These are phyloP conservation scores for Alligator sinensis DNA, from an alignment of 2,113 vertebrate genomes.

Conservation along the genomic window DNA sequence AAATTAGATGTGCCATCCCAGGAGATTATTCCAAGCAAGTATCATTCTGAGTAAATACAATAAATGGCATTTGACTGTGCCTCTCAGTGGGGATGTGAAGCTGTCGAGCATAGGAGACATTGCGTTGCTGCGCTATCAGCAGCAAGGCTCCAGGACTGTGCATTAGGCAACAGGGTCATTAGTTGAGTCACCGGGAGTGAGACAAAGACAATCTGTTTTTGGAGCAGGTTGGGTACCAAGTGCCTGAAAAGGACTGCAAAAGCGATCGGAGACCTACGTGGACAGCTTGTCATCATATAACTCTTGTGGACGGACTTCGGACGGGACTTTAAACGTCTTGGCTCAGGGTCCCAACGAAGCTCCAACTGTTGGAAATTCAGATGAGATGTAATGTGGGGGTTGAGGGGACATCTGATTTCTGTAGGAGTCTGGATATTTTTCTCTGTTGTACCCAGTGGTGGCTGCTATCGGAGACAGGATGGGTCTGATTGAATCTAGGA, in stretches of 20 bases:
- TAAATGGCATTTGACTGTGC: conserved; percentile 9
- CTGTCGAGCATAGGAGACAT: conserved; percentile 6
- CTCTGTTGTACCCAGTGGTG: neutral
- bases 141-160: neutral
- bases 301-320: neutral
- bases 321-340: neutral
- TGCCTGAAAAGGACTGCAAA: fast-evolving
- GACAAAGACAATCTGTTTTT: neutral
- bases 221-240: neutral
- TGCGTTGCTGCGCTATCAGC: neutral
- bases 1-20: conserved; percentile 51
- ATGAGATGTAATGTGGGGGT: neutral
- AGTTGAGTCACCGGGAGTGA: neutral
- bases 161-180: neutral
- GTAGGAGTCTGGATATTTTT: neutral
- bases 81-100: conserved; percentile 11
- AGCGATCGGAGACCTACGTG: neutral
- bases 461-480: fast-evolving
- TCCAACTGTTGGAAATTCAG: neutral
- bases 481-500: neutral
- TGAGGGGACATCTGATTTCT: neutral
- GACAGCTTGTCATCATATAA: fast-evolving
- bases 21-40: conserved; percentile 38
- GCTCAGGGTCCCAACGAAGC: neutral
- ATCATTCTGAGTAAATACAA: conserved; percentile 46